A percentile compares a stretch with the other conserved stretches of the same genome.
Conservation (phyloP, 2,113 vertebrate genomes). For the Xenotilapia flavipinnis region DNA sequence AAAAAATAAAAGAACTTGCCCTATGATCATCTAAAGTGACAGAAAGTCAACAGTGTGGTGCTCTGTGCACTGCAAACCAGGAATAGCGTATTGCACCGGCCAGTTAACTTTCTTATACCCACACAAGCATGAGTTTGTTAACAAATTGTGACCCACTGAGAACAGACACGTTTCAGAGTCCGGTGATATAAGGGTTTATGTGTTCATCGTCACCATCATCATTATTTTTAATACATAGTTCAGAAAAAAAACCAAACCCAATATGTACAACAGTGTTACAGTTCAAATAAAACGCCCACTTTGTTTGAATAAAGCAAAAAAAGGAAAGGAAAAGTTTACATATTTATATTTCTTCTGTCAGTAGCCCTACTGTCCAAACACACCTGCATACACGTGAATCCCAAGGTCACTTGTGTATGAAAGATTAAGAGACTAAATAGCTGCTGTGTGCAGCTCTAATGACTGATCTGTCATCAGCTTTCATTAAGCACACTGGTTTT, state of each 20-base stretch:
- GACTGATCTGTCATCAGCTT: slow-evolving; percentile 58
- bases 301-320: neutral
- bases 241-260: neutral
- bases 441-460: slow-evolving; percentile 37
- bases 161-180: neutral
- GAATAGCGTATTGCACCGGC: neutral
- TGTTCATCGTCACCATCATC: neutral
- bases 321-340: neutral
- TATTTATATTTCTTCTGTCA: neutral
- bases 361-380: slow-evolving; percentile 3
- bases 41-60: neutral
- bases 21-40: neutral
- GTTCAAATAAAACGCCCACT: neutral
- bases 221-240: neutral
- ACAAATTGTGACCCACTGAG: neutral
- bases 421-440: slow-evolving; percentile 20
- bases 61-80: neutral
- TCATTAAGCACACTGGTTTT: slow-evolving; percentile 40
- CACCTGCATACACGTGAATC: neutral
- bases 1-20: neutral
- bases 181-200: neutral
- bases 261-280: neutral
- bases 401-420: slow-evolving; percentile 47
- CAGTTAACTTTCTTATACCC: neutral
- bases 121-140: neutral